Base-by-base conservation (phyloP, 1,140 invertebrate genomes). In the Meloidogyne hapla region DNA sequence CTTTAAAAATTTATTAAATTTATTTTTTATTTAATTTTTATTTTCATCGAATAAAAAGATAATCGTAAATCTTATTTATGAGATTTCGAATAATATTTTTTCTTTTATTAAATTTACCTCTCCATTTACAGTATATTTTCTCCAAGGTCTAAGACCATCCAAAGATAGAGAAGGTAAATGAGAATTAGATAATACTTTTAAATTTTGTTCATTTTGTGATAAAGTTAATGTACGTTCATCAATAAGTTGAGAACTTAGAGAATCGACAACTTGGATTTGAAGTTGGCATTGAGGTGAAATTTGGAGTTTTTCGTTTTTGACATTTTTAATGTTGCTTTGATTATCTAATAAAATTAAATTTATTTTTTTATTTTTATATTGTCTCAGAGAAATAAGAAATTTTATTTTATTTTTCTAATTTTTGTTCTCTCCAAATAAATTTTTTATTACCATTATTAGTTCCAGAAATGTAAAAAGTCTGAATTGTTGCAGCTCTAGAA, bases 91-190 rank as follows among this genome's bases (percentile, higher is more conserved):
- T n/a, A n/a, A n/a, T n/a, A n/a, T n/a, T n/a, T 33, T 33, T 33
- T 33, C 4, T 33, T 33, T 33, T 33, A 33, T 33, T 33, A 33
- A 33, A 6, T 0, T n/a, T 70, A 81, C 81, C 33, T 78, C 63
- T 2, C 83, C 75, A 33, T 84, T 87, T 0, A 87, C 72, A 2
- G 73, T 69, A 68, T 85, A 85, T 61, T 81, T 84, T 68, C 81
- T 77, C 28, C 75, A 85, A 5, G 84, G 85, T 68, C 75, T 73
- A n/a, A 85, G 76, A 18, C 78, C 79, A 28, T 77, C 74, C 21
- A 85, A 63, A 9, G 69, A 63, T 18, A 85, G 13, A 2, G 76
- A 71, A 15, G 75, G 78, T 3, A 56, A 8, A n/a, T 56, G 48
- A 56, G 8, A 42, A 42, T 8, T 48, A 18, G 25, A 18, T 74